phyloP scores from a whole-genome alignment of 1,140 invertebrate species.

The Carposina sasakii region DNA sequence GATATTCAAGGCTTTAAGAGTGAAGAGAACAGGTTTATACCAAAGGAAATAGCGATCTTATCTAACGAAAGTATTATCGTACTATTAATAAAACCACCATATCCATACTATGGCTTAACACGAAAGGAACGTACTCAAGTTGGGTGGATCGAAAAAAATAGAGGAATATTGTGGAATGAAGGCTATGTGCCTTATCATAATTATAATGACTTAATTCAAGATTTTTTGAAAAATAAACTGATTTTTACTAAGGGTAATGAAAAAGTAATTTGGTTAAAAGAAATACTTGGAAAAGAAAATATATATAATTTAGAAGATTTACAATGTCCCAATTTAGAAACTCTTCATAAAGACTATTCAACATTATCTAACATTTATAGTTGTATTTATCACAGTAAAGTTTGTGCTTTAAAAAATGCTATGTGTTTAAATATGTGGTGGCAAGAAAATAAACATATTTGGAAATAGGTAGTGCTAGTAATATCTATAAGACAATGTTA shows the following conservation, averaged over 20 bases:
- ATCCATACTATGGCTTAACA: constrained; percentile 5
- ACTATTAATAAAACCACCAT: constrained; percentile 16
- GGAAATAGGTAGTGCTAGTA: too few species aligned
- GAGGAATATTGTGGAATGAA: constrained; percentile 6
- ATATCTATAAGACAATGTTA: too few species aligned
- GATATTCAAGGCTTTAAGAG: constrained; percentile 20
- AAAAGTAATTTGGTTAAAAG: constrained; percentile 5
- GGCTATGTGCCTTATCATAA: not conserved
- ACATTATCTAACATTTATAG: not conserved
- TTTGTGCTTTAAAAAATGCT: constrained; percentile 8
- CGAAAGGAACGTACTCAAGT: constrained; percentile 1
- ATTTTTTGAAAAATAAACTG: constrained; percentile 2
- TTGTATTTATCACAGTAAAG: constrained; percentile 1
- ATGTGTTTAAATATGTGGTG: constrained; percentile 3
- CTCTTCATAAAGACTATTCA: constrained; percentile 1
- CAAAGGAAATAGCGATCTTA: constrained; percentile 23
- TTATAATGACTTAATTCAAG: not conserved
- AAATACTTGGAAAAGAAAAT: not conserved
- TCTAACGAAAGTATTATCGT: constrained; percentile 3
- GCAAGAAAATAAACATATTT: not conserved
- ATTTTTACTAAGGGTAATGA: constrained; percentile 6
- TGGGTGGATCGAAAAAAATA: constrained; percentile 6
- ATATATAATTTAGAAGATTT: constrained; percentile 7
- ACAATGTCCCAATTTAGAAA: constrained; percentile 1
- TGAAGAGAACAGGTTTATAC: constrained; percentile 13